These are phyloP conservation scores for Danio choprae DNA, from an alignment of 2,797 vertebrate genomes.

Conservation along the genomic window DNA sequence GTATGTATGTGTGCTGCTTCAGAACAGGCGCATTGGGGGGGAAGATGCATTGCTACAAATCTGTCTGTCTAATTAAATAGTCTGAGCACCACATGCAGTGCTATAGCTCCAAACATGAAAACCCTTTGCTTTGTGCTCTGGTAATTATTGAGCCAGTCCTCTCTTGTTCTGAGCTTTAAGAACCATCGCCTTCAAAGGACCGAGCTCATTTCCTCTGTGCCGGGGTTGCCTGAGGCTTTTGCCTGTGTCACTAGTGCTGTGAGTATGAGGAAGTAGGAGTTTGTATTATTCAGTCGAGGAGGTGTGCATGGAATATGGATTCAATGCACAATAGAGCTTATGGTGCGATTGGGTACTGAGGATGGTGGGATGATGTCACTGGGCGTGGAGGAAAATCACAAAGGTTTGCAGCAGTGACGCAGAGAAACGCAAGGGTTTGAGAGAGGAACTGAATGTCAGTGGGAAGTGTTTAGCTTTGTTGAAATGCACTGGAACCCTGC, in stretches of 20 bases:
- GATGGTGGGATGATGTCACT: constrained; percentile 7
- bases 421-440: background rate
- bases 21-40: background rate
- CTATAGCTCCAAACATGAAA: constrained; percentile 38
- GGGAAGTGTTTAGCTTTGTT: background rate
- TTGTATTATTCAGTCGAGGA: constrained; percentile 38
- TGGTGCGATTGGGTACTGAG: background rate
- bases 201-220: constrained; percentile 56
- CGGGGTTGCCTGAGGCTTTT: constrained; percentile 54
- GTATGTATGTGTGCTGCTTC: constrained; percentile 1
- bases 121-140: constrained; percentile 43
- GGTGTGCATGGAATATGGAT: constrained; percentile 23
- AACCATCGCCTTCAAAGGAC: constrained; percentile 54
- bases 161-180: constrained; percentile 53
- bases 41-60: constrained; percentile 20
- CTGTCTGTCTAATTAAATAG: constrained; percentile 52
- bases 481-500: background rate
- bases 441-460: background rate
- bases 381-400: background rate
- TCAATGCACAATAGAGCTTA: constrained; percentile 7
- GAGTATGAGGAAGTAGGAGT: constrained; percentile 41
- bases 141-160: constrained; percentile 60
- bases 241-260: constrained; percentile 43
- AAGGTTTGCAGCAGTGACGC: background rate
- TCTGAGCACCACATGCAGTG: constrained; percentile 43